Conservation (phyloP, 2,888 invertebrate genomes). For the Silvanus unidentatus region DNA sequence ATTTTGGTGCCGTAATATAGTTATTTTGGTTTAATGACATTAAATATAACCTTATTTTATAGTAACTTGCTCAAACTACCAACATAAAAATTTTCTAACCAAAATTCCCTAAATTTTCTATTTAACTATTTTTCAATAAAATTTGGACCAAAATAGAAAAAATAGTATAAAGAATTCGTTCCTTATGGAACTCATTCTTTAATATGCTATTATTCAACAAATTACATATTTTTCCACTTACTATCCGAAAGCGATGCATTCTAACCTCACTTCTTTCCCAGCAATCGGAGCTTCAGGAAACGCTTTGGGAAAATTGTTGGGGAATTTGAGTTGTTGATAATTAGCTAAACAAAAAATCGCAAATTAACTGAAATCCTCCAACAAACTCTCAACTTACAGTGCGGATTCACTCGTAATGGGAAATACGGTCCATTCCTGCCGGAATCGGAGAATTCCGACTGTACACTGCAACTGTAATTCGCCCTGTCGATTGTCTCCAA, state of each 20-base stretch:
- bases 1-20: no score
- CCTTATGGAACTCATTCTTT: no score
- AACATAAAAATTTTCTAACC: no score
- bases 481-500: constrained; percentile 86
- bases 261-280: constrained; percentile 83
- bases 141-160: no score
- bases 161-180: no score
- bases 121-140: no score
- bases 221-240: constrained; percentile 44
- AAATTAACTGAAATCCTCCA: no score
- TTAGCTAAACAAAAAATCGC: constrained; percentile 57
- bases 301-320: constrained; percentile 91
- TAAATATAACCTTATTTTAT: no score
- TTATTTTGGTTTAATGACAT: no score
- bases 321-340: constrained; percentile 85
- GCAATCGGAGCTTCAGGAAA: constrained; percentile 91
- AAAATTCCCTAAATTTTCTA: no score
- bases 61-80: no score
- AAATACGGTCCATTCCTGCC: constrained; percentile 90
- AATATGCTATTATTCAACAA: constrained; percentile 9
- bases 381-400: constrained; percentile 57
- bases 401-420: constrained; percentile 71
- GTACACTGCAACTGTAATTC: constrained; percentile 87
- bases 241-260: constrained; percentile 96
- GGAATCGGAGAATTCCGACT: constrained; percentile 78